These are phyloP conservation scores for Glyptemys insculpta DNA, from an alignment of 2,797 vertebrate species.

Conservation along the genomic window DNA sequence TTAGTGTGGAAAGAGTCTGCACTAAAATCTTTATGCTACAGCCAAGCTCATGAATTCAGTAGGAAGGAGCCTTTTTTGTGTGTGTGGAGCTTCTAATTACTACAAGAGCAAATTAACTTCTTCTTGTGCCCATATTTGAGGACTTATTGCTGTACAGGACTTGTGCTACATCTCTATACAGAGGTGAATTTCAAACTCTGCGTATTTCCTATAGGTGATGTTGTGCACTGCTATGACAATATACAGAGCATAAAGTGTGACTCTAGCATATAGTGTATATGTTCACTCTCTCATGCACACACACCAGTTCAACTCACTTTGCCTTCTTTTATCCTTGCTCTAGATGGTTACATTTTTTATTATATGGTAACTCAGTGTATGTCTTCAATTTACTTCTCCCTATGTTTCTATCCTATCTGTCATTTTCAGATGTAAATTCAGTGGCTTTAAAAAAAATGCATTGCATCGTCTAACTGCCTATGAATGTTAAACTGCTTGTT, in stretches of 20 bases:
- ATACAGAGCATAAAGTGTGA: not conserved
- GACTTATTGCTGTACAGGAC: not conserved
- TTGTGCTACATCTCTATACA: not conserved
- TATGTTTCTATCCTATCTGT: not conserved
- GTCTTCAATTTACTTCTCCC: slow-evolving; percentile 8
- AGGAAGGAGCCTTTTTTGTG: not conserved
- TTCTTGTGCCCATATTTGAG: not conserved
- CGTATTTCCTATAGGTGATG: not conserved
- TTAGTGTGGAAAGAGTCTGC: fast-evolving
- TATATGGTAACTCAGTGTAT: not conserved
- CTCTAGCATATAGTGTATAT: not conserved
- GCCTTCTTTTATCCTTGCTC: slow-evolving; percentile 22
- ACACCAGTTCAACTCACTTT: slow-evolving; percentile 7
- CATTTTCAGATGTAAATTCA: slow-evolving; percentile 28
- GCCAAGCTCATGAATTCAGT: not conserved
- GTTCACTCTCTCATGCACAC: not conserved
- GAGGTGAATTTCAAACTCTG: fast-evolving
- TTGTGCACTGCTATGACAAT: not conserved
- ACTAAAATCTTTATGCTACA: not conserved
- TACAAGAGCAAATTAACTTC: not conserved
- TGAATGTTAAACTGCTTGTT: slow-evolving; percentile 2
- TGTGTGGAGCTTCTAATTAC: not conserved
- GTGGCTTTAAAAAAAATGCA: not conserved
- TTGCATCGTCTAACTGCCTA: not conserved
- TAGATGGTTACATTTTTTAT: slow-evolving; percentile 15